These are phyloP conservation scores for Nematostella vectensis DNA, from an alignment of 92 coral and sea anemone species.

Conservation along the genomic window DNA sequence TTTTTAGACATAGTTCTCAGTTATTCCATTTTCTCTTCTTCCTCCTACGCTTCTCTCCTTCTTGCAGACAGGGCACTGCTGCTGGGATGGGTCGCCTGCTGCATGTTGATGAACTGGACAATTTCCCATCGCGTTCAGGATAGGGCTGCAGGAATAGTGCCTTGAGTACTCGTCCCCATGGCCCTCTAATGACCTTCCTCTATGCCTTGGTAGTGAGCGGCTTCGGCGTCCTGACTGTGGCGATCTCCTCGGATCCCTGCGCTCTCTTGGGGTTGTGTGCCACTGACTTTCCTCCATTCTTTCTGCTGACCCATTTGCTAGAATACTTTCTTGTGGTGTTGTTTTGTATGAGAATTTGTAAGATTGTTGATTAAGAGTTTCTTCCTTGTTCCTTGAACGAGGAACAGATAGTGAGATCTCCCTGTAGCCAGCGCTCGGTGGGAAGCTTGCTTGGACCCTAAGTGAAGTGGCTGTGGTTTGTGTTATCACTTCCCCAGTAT, in stretches of 20 bases:
- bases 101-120: conserved; percentile 60
- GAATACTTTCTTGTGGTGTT: conserved; percentile 6
- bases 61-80: conserved; percentile 68
- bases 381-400: too few species aligned
- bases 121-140: conserved; percentile 61
- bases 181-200: too few species aligned
- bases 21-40: background rate
- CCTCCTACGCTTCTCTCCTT: conserved; percentile 19
- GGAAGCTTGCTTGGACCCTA: too few species aligned
- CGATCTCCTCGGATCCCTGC: too few species aligned
- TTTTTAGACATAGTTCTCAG: conserved; percentile 24
- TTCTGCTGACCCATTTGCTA: background rate
- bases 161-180: too few species aligned
- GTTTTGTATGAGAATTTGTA: conserved; percentile 3
- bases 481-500: too few species aligned
- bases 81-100: conserved; percentile 28
- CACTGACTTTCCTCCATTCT: background rate
- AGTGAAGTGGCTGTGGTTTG: too few species aligned
- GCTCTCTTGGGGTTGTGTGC: background rate
- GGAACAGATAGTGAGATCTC: too few species aligned
- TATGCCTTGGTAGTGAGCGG: too few species aligned
- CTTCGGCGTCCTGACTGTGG: too few species aligned
- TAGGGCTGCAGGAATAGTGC: conserved; percentile 77
- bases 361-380: too few species aligned
- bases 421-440: too few species aligned